phyloP scores from a whole-genome alignment of 1,140 invertebrate species.

The Anoplophora glabripennis region DNA sequence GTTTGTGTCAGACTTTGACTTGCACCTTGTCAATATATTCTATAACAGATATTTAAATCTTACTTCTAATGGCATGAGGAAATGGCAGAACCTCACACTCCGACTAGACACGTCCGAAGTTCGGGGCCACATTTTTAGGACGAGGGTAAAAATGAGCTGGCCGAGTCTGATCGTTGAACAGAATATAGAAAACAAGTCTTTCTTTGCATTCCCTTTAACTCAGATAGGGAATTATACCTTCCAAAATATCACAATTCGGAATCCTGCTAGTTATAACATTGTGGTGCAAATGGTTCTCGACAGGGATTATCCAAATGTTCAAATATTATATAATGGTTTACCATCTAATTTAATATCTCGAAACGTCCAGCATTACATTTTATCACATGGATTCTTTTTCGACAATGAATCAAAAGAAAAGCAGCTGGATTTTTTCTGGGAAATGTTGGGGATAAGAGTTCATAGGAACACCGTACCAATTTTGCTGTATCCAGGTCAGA shows the following conservation, averaged over 20 bases:
- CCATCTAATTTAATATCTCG: conserved; percentile 43
- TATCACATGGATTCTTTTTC: conserved; percentile 40
- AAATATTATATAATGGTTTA: conserved; percentile 53
- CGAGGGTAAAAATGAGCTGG: conserved; percentile 72
- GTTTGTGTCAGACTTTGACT: conserved; percentile 60
- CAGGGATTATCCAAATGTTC: conserved; percentile 54
- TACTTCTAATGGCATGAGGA: conserved; percentile 49
- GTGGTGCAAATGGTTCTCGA: conserved; percentile 64
- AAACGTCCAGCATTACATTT: conserved; percentile 14
- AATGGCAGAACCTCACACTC: conserved; percentile 68
- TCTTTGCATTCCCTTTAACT: conserved; percentile 73
- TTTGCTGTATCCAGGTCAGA: conserved; percentile 51
- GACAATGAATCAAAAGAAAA: conserved; percentile 17
- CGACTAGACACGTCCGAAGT: conserved; percentile 76
- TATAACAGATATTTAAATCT: conserved; percentile 58
- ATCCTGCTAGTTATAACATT: conserved; percentile 61
- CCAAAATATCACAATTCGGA: conserved; percentile 58
- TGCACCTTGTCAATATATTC: conserved; percentile 58
- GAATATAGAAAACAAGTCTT: conserved; percentile 49
- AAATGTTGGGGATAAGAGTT: conserved; percentile 27
- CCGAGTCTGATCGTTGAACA: conserved; percentile 56
- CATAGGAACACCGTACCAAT: conserved; percentile 40
- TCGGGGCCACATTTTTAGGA: conserved; percentile 66
- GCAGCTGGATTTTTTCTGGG: conserved; percentile 28
- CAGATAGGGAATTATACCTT: conserved; percentile 78